phyloP scores from a whole-genome alignment of 2,113 vertebrate species.

The Grammomys surdaster region DNA sequence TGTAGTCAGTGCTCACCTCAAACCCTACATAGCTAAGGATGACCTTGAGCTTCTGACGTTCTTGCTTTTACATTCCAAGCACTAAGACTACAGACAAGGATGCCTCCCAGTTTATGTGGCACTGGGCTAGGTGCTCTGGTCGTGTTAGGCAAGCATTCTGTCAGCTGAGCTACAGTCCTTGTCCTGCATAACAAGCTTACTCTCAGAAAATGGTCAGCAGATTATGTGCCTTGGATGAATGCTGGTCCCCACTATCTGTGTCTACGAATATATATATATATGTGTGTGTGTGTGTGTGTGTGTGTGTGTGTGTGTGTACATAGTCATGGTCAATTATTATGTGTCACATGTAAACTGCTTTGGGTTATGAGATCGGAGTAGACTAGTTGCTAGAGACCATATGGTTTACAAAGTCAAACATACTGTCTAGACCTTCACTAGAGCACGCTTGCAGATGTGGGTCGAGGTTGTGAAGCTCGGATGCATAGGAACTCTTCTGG shows the following conservation, averaged over 20 bases:
- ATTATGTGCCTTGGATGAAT: neutral
- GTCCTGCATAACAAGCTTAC: neutral
- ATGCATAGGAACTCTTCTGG: neutral
- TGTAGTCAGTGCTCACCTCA: neutral
- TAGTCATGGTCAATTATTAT: neutral
- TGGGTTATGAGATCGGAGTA: neutral
- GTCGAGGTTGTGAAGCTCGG: too few species aligned
- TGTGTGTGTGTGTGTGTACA: neutral
- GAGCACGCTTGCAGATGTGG: fast-evolving
- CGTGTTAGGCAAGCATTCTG: neutral
- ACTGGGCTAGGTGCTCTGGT: neutral
- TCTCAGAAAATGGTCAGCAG: neutral
- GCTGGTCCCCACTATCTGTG: neutral
- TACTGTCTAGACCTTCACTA: neutral
- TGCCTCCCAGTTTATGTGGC: neutral
- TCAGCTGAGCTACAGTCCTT: neutral
- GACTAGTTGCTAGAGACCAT: neutral
- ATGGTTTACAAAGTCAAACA: neutral
- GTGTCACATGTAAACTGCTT: neutral
- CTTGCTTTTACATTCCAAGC: neutral
- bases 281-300: too few species aligned
- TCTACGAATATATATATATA: neutral
- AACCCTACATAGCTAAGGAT: too few species aligned
- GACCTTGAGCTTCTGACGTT: neutral
- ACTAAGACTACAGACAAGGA: neutral